phyloP scores from a whole-genome alignment of 1,140 invertebrate species.

The Eriosoma lanigerum region DNA sequence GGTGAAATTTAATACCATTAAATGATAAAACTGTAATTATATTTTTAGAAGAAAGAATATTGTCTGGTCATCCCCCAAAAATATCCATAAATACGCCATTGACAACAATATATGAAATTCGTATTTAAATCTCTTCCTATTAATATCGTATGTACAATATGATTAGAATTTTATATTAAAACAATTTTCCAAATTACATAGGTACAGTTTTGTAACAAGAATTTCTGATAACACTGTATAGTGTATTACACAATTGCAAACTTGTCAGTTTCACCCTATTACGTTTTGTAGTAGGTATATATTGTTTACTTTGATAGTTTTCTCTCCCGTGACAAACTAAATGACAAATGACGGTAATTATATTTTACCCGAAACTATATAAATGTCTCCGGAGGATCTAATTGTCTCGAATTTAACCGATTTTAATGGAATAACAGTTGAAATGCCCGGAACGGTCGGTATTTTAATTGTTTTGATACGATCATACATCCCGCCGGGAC shows the following conservation, averaged over 20 bases:
- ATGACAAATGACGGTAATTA: slow-evolving; percentile 28
- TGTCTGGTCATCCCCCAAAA: too few species aligned
- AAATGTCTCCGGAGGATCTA: slow-evolving; percentile 31
- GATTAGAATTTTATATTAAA: too few species aligned
- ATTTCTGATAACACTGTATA: too few species aligned
- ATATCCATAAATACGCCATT: too few species aligned
- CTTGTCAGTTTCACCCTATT: slow-evolving; percentile 14
- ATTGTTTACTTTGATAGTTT: slow-evolving; percentile 23
- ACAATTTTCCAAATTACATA: too few species aligned
- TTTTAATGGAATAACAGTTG: slow-evolving; percentile 23
- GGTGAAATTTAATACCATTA: too few species aligned
- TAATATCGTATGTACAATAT: too few species aligned
- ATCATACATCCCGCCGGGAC: neutral
- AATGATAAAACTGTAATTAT: too few species aligned
- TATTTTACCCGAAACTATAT: slow-evolving; percentile 30
- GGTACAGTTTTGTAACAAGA: too few species aligned
- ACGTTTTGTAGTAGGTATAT: neutral
- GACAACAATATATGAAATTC: too few species aligned
- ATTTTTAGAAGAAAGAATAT: too few species aligned
- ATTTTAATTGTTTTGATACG: slow-evolving; percentile 17
- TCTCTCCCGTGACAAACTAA: slow-evolving; percentile 22
- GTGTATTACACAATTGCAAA: neutral
- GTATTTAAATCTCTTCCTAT: too few species aligned
- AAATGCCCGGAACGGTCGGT: neutral
- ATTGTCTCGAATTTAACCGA: slow-evolving; percentile 20